Base-by-base conservation (phyloP, 1,140 invertebrate genomes). In the Eubasilissa regina region DNA sequence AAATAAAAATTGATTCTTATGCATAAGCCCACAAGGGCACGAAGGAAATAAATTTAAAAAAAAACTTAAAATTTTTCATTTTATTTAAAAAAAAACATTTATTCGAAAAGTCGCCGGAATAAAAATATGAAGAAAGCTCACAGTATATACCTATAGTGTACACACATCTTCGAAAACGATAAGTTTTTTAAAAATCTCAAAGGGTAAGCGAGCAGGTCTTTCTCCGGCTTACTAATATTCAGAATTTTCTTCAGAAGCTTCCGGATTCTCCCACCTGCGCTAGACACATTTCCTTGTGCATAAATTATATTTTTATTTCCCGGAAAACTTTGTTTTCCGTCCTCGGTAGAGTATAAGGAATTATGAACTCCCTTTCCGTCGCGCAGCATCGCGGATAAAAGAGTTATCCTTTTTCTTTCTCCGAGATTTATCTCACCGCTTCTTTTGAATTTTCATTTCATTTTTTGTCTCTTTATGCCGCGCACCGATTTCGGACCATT, bases 261-360 rank as follows among this genome's bases (percentile, higher is more conserved):
- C 60, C 60, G 25, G 19, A 21, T 13, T 62, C 21, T 35, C 35
- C 60, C 60, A 62, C 60, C 64, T 68, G 64, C 12, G 43, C 44
- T 15, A 68, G 64, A 68, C 64, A 68, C 64, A 17, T 68, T 68
- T 68, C 44, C 44, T 43, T 62, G 19, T 68, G 64, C 64, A 68
- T 68, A 68, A 68, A 68, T 68, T 68, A 68, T 47, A 44, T 68
- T 68, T 68, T 68, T 68, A 68, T 68, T 68, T 68, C 64, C 44
- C 10, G 15, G 44, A 10, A n/a, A 68, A 68, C 64, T 68, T 68
- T 68, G 64, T 68, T 68, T 68, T 47, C 64, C 19, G 11, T 44
- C 43, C 45, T 45, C 8, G 64, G 64, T 8, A 1, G 64, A n/a
- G 44, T 51, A 51, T 51, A 51, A 68, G 44, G 44, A 68, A 68